These are phyloP conservation scores for Lasioglossum malachurum DNA, from an alignment of 2,888 invertebrate genomes.

Conservation along the genomic window DNA sequence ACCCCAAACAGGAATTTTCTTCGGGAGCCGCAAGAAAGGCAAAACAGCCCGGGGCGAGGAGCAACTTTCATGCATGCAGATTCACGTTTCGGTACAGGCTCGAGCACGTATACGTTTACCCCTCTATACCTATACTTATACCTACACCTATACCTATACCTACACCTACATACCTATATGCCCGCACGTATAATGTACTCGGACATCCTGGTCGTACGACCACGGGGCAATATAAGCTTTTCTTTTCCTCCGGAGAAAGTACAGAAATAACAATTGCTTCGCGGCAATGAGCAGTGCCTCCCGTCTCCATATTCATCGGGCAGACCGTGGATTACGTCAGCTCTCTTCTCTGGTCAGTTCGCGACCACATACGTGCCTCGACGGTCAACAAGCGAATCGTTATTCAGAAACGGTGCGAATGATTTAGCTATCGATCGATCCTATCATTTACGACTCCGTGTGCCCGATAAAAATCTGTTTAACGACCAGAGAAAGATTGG, in stretches of 20 bases:
- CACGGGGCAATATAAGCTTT: slow-evolving; percentile 32
- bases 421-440: slow-evolving; percentile 9
- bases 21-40: slow-evolving; percentile 34
- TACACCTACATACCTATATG: background rate
- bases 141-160: background rate
- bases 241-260: slow-evolving; percentile 71
- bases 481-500: background rate
- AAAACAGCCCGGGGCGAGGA: slow-evolving; percentile 43
- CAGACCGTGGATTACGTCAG: slow-evolving; percentile 65
- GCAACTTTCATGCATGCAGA: slow-evolving; percentile 61
- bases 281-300: slow-evolving; percentile 32
- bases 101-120: slow-evolving; percentile 14
- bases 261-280: slow-evolving; percentile 72
- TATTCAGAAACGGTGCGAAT: background rate
- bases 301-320: slow-evolving; percentile 29
- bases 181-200: background rate
- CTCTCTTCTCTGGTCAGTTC: slow-evolving; percentile 11
- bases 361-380: slow-evolving; percentile 7
- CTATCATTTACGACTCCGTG: background rate
- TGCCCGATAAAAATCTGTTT: background rate
- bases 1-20: slow-evolving; percentile 45
- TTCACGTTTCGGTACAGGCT: slow-evolving; percentile 41
- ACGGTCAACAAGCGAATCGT: slow-evolving; percentile 7
- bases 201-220: background rate
- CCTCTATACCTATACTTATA: slow-evolving; percentile 1